These are phyloP conservation scores for Biston stratarius DNA, from an alignment of 2,888 invertebrate species.

Conservation along the genomic window DNA sequence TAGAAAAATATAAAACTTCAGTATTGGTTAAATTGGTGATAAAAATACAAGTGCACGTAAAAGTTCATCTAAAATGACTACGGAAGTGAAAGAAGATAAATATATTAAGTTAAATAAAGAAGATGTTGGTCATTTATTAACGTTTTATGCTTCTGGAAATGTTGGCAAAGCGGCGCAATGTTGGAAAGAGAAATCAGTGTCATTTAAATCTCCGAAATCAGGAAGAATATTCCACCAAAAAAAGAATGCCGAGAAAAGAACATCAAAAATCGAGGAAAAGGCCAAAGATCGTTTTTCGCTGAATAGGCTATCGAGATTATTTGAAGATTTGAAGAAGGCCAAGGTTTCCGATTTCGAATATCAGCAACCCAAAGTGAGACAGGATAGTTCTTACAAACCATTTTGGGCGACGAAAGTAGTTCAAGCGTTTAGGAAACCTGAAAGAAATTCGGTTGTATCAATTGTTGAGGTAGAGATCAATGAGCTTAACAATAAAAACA, in stretches of 20 bases:
- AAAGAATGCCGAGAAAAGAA: constrained; percentile 36
- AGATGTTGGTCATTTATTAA: constrained; percentile 63
- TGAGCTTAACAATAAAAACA: constrained; percentile 3
- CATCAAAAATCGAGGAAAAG: constrained; percentile 34
- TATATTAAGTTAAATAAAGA: constrained; percentile 66
- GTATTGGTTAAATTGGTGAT: constrained; percentile 12
- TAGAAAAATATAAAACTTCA: constrained; percentile 5
- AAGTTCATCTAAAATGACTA: constrained; percentile 56
- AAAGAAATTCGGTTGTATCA: constrained; percentile 36
- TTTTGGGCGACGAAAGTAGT: constrained; percentile 74
- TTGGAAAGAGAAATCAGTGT: constrained; percentile 73
- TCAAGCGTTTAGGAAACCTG: constrained; percentile 42
- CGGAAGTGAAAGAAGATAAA: constrained; percentile 64
- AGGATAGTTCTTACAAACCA: constrained; percentile 69
- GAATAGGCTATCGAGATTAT: constrained; percentile 54
- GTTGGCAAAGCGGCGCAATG: constrained; percentile 56
- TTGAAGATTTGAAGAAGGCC: constrained; percentile 68
- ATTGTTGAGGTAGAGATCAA: constrained; percentile 6
- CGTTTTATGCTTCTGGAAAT: constrained; percentile 58
- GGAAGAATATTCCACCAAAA: constrained; percentile 62
- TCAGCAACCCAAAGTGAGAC: constrained; percentile 65
- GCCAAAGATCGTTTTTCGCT: constrained; percentile 56
- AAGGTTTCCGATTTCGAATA: constrained; percentile 74
- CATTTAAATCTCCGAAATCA: constrained; percentile 74
- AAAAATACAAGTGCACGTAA: constrained; percentile 20